Conservation (phyloP, 2,113 vertebrate species). For the Genyomyrus donnyi region DNA sequence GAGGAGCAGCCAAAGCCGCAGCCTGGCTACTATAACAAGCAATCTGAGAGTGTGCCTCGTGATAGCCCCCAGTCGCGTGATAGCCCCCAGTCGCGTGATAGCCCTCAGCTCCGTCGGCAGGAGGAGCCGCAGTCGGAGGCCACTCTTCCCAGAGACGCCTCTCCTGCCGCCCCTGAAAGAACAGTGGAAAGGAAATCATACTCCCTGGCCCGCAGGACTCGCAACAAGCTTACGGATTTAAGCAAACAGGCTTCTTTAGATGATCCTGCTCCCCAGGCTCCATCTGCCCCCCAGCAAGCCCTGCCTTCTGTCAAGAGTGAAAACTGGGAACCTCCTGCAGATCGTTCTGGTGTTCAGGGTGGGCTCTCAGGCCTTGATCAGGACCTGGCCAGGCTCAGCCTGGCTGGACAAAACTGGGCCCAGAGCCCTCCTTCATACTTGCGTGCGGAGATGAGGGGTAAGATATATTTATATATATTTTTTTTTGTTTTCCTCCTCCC, state of each 20-base stretch:
- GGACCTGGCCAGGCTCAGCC: conserved; percentile 75
- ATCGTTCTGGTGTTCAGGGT: conserved; percentile 49
- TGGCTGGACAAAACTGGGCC: conserved; percentile 77
- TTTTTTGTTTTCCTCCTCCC: neutral
- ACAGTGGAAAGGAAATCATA: conserved; percentile 91
- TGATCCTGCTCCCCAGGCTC: conserved; percentile 52
- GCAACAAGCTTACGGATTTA: conserved; percentile 76
- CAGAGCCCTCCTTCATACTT: conserved; percentile 76
- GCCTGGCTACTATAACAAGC: conserved; percentile 30
- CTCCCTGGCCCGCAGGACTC: conserved; percentile 81
- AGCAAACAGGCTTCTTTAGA: conserved; percentile 75
- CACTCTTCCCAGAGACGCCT: conserved; percentile 35
- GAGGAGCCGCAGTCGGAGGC: conserved; percentile 44
- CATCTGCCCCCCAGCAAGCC: conserved; percentile 37
- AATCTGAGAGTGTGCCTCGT: neutral
- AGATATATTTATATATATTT: conserved; percentile 28
- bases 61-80: neutral
- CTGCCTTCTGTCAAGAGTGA: conserved; percentile 41
- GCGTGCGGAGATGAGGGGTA: conserved; percentile 78
- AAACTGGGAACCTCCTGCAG: conserved; percentile 42
- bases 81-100: conserved; percentile 26
- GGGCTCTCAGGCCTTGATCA: conserved; percentile 68
- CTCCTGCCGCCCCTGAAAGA: conserved; percentile 58
- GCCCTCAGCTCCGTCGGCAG: conserved; percentile 35
- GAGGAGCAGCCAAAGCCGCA: conserved; percentile 26